Conservation (phyloP, 2,113 vertebrate genomes). For the Prunella himalayana region DNA sequence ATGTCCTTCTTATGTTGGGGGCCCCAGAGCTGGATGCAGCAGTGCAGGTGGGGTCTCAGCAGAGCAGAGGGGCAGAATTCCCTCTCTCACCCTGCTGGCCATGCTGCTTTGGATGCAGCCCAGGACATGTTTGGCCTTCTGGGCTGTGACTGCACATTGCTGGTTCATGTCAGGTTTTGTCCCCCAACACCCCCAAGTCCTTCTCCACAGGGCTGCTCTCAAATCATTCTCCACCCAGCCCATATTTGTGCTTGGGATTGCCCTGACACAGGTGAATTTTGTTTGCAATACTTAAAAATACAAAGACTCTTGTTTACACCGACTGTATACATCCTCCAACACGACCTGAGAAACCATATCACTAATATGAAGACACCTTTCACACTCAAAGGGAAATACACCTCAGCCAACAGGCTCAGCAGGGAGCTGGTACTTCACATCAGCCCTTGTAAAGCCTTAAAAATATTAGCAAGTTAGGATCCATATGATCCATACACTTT, state of each 20-base stretch:
- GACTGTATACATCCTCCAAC: background rate
- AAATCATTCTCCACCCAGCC: background rate
- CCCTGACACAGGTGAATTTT: background rate
- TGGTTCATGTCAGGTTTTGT: background rate
- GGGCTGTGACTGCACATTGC: background rate
- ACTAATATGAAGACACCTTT: background rate
- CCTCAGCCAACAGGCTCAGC: background rate
- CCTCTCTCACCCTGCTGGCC: rapidly evolving
- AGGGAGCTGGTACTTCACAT: background rate
- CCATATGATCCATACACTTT: background rate
- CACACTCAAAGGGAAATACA: background rate
- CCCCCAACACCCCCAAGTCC: too few relatives aligned
- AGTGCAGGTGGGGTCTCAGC: background rate
- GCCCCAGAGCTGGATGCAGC: rapidly evolving
- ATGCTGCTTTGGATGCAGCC: background rate
- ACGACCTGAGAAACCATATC: rapidly evolving
- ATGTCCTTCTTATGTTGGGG: too few relatives aligned
- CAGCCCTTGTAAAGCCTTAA: background rate
- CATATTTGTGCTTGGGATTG: background rate
- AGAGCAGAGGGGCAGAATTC: background rate
- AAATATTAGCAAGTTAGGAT: background rate
- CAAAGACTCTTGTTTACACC: background rate
- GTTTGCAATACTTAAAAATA: background rate
- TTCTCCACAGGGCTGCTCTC: background rate
- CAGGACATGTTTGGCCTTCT: rapidly evolving